These are phyloP conservation scores for Rhodeus uyekii DNA, from an alignment of 2,797 vertebrate species.

Conservation along the genomic window DNA sequence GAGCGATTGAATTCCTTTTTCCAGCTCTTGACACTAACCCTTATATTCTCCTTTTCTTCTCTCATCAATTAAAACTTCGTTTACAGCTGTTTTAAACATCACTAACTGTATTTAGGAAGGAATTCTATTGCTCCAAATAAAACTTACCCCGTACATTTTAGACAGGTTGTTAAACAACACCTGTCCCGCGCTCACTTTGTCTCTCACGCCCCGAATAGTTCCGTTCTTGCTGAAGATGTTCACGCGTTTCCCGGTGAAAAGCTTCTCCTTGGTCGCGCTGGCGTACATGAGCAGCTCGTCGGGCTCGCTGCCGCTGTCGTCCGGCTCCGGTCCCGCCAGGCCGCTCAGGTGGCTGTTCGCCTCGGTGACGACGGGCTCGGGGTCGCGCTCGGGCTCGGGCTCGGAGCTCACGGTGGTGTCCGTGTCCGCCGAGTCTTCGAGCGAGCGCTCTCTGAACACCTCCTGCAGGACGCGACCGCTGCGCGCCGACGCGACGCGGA, in stretches of 20 bases:
- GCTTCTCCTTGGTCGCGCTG: slow-evolving; percentile 83
- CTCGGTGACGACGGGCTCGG: slow-evolving; percentile 71
- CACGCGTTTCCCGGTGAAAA: slow-evolving; percentile 88
- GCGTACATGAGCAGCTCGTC: slow-evolving; percentile 89
- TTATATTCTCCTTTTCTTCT: not conserved
- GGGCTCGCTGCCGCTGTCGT: slow-evolving; percentile 79
- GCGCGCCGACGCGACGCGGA: slow-evolving; percentile 91
- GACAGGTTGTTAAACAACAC: slow-evolving; percentile 95
- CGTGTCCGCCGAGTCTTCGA: slow-evolving; percentile 81
- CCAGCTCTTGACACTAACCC: not conserved
- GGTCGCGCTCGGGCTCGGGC: slow-evolving; percentile 78
- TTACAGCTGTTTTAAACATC: not conserved
- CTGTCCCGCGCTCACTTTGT: slow-evolving; percentile 99
- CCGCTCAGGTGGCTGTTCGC: slow-evolving; percentile 85
- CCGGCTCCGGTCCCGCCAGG: slow-evolving; percentile 67
- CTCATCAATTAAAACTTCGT: not conserved
- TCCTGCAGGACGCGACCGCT: slow-evolving; percentile 92
- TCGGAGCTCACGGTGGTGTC: slow-evolving; percentile 83
- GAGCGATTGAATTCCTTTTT: not conserved
- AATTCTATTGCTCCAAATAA: not conserved
- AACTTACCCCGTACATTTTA: slow-evolving; percentile 87
- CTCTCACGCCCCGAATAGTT: slow-evolving; percentile 93
- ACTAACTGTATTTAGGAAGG: no score
- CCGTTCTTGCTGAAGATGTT: slow-evolving; percentile 99
- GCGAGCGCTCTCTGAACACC: slow-evolving; percentile 85